These are phyloP conservation scores for Parascotia fuliginaria DNA, from an alignment of 2,888 invertebrate genomes.

Conservation along the genomic window DNA sequence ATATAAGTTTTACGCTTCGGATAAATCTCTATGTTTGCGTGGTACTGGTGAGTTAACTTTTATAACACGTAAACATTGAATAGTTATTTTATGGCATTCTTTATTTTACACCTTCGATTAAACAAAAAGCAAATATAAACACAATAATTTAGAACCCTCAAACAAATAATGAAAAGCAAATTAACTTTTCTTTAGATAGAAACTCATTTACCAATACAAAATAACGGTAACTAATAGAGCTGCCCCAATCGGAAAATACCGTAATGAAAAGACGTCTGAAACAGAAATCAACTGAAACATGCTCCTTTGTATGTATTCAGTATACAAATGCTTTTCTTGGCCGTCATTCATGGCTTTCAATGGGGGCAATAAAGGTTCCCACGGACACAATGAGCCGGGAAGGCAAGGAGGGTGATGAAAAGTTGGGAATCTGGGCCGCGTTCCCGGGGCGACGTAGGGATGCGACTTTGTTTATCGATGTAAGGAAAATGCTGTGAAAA, in stretches of 20 bases:
- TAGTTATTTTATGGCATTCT: too few species aligned
- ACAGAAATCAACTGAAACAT: constrained; percentile 55
- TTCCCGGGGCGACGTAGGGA: constrained; percentile 70
- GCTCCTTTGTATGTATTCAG: constrained; percentile 78
- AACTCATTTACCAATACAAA: constrained; percentile 84
- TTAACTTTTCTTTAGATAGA: constrained; percentile 72
- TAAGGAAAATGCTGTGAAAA: constrained; percentile 26
- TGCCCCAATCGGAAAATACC: constrained; percentile 74
- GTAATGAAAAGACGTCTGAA: constrained; percentile 69
- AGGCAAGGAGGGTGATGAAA: constrained; percentile 82
- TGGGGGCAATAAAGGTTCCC: constrained; percentile 84
- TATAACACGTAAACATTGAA: too few species aligned
- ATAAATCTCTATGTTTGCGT: too few species aligned
- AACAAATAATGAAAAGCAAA: constrained; percentile 74
- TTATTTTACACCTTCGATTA: constrained; percentile 28
- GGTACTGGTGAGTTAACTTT: too few species aligned
- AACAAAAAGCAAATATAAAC: constrained; percentile 58
- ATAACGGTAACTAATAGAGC: constrained; percentile 65
- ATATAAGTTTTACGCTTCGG: too few species aligned
- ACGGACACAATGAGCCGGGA: constrained; percentile 81
- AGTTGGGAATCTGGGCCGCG: constrained; percentile 83
- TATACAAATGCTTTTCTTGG: constrained; percentile 84
- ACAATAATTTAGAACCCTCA: constrained; percentile 48
- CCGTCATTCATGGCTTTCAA: constrained; percentile 82
- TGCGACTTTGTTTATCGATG: constrained; percentile 53